Percentiles rank a stretch among this genome's conserved stretches.
These are phyloP conservation scores for Drosophila heteroneura DNA, from an alignment of 2,888 invertebrate species.

Conservation along the genomic window DNA sequence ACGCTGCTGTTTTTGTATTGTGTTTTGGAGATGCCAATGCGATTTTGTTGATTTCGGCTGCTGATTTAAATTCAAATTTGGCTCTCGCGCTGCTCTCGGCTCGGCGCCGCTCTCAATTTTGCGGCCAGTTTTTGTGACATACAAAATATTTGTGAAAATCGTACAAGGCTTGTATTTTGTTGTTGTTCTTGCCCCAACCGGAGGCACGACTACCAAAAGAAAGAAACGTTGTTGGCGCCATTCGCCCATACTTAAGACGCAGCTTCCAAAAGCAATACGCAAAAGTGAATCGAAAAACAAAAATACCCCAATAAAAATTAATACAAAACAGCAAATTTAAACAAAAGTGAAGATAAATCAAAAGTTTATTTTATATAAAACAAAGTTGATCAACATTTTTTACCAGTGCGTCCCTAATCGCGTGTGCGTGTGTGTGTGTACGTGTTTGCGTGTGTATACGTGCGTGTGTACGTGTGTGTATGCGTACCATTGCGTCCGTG, in stretches of 20 bases:
- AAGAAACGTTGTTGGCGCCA: conserved; percentile 8
- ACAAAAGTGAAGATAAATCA: conserved; percentile 13
- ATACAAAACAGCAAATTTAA: conserved; percentile 6
- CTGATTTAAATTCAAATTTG: conserved; percentile 53
- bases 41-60: conserved; percentile 52
- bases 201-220: conserved; percentile 3
- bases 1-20: neutral
- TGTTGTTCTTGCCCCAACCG: conserved; percentile 6
- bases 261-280: conserved; percentile 1
- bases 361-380: neutral
- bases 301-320: neutral
- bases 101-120: conserved; percentile 35
- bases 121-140: conserved; percentile 50
- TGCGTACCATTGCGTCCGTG: neutral
- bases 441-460: conserved; percentile 8
- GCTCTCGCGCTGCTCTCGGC: conserved; percentile 55
- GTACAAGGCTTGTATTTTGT: conserved; percentile 28
- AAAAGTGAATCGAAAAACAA: conserved; percentile 1
- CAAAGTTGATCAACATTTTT: conserved; percentile 22
- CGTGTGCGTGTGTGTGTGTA: conserved; percentile 30
- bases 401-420: conserved; percentile 23
- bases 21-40: conserved; percentile 37
- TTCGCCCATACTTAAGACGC: neutral
- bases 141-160: conserved; percentile 54
- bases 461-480: neutral